Evolutionary conservation across 92 coral and sea anemone genomes (phyloP).

Genomic region (Palythoa caribaeorum): DNA sequence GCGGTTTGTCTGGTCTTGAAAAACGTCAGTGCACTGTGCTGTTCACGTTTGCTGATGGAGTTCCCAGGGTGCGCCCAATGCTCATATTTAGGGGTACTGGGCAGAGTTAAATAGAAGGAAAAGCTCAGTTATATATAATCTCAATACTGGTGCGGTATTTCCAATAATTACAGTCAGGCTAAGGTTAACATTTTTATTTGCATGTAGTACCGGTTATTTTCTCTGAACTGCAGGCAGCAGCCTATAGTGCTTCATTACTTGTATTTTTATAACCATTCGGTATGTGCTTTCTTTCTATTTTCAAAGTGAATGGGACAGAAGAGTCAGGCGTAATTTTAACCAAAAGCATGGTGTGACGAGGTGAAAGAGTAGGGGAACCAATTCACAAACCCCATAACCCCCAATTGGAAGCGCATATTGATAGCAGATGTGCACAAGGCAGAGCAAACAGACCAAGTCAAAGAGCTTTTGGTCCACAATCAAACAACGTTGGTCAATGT

Average conservation of each 20-base stretch:
- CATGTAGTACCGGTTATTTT: too few species aligned
- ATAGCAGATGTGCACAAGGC: constrained; percentile 42
- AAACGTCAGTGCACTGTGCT: constrained; percentile 58
- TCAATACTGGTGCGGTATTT: too few species aligned
- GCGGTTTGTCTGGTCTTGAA: constrained; percentile 47
- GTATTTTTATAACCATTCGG: too few species aligned
- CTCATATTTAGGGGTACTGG: neutral
- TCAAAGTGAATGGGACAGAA: constrained; percentile 24
- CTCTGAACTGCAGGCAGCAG: too few species aligned
- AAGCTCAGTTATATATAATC: too few species aligned
- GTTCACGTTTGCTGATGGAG: constrained; percentile 51
- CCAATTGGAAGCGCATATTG: constrained; percentile 16
- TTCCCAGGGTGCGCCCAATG: neutral
- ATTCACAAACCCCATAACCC: constrained; percentile 36
- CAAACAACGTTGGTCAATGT: constrained; percentile 33
- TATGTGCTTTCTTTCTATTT: too few species aligned
- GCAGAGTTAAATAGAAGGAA: too few species aligned
- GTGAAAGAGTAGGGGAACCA: constrained; percentile 42
- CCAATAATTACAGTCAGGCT: too few species aligned
- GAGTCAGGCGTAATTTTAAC: constrained; percentile 39
- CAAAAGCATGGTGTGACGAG: constrained; percentile 52
- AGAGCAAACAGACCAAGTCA: constrained; percentile 40
- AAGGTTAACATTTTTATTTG: too few species aligned
- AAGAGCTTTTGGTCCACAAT: constrained; percentile 7
- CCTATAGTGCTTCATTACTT: too few species aligned